Evolutionary conservation across 1,140 invertebrate genomes (phyloP).

Genomic region (Aleiodes sp.): DNA sequence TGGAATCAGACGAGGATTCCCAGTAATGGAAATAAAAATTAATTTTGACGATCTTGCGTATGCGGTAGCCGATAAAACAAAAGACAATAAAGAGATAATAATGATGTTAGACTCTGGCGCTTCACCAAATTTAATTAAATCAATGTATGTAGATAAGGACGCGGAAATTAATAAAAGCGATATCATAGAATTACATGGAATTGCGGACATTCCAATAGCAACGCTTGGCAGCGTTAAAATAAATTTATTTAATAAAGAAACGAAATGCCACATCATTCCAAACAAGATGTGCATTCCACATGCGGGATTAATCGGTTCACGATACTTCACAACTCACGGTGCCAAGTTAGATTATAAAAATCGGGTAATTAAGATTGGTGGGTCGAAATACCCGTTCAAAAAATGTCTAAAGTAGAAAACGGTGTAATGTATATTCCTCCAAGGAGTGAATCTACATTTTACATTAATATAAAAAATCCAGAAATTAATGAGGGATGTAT

Average conservation of each 20-base stretch:
- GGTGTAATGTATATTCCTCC: neutral
- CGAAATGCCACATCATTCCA: slow-evolving; percentile 3
- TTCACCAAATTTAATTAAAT: slow-evolving; percentile 20
- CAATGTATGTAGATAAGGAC: neutral
- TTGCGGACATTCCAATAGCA: neutral
- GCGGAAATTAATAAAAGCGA: neutral
- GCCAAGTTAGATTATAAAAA: slow-evolving; percentile 12
- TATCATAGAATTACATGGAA: slow-evolving; percentile 9
- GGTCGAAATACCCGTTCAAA: neutral
- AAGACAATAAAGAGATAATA: neutral
- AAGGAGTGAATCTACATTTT: slow-evolving; percentile 16
- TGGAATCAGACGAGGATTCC: slow-evolving; percentile 14
- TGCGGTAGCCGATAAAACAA: neutral
- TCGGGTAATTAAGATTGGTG: neutral
- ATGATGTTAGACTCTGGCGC: slow-evolving; percentile 16
- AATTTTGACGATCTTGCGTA: slow-evolving; percentile 16
- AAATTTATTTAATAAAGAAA: neutral
- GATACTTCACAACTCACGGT: neutral
- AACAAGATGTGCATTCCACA: slow-evolving; percentile 15
- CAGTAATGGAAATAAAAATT: slow-evolving; percentile 17
- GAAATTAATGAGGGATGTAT: slow-evolving; percentile 16
- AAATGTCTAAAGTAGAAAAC: neutral
- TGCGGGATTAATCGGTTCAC: slow-evolving; percentile 10
- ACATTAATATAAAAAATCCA: slow-evolving; percentile 17
- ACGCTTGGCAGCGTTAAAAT: slow-evolving; percentile 10